Percentiles rank a stretch among this genome's conserved stretches.
Evolutionary conservation across 1,140 invertebrate genomes (phyloP).

Genomic region (Kradibia gibbosae): DNA sequence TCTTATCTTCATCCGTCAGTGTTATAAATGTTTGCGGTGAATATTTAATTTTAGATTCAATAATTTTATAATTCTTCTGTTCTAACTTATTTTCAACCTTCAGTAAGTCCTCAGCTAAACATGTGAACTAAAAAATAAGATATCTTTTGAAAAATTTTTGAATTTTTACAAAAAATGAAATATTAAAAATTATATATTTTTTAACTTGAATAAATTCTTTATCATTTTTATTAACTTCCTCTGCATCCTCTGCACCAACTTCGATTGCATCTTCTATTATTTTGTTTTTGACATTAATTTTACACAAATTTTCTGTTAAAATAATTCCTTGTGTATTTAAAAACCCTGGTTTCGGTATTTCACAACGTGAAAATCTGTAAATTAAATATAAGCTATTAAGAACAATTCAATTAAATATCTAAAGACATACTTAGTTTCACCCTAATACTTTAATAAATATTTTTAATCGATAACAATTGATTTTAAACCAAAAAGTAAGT

Average conservation of each 20-base stretch:
- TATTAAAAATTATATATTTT: slow-evolving; percentile 16
- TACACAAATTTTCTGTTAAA: slow-evolving; percentile 59
- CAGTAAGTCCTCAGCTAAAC: slow-evolving; percentile 59
- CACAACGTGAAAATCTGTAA: slow-evolving; percentile 48
- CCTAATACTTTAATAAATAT: background rate
- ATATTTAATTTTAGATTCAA: slow-evolving; percentile 69
- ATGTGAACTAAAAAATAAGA: slow-evolving; percentile 68
- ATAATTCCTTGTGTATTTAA: slow-evolving; percentile 75
- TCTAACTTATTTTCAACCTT: slow-evolving; percentile 65
- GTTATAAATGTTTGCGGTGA: slow-evolving; percentile 64
- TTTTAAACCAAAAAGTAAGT: too few relatives aligned
- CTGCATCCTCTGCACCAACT: slow-evolving; percentile 77
- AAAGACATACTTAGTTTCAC: too few relatives aligned
- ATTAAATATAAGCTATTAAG: slow-evolving; percentile 47
- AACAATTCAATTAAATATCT: slow-evolving; percentile 6
- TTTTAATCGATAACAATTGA: too few relatives aligned
- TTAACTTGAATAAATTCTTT: slow-evolving; percentile 66
- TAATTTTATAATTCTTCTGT: slow-evolving; percentile 69
- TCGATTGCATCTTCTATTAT: slow-evolving; percentile 78
- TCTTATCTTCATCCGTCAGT: slow-evolving; percentile 68
- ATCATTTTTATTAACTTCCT: slow-evolving; percentile 68
- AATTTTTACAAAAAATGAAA: background rate
- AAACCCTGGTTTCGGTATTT: slow-evolving; percentile 61
- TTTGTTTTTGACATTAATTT: slow-evolving; percentile 67
- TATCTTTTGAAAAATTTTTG: slow-evolving; percentile 10